These are phyloP conservation scores for Daubentonia madagascariensis DNA, from an alignment of 2,113 vertebrate genomes.

Conservation along the genomic window DNA sequence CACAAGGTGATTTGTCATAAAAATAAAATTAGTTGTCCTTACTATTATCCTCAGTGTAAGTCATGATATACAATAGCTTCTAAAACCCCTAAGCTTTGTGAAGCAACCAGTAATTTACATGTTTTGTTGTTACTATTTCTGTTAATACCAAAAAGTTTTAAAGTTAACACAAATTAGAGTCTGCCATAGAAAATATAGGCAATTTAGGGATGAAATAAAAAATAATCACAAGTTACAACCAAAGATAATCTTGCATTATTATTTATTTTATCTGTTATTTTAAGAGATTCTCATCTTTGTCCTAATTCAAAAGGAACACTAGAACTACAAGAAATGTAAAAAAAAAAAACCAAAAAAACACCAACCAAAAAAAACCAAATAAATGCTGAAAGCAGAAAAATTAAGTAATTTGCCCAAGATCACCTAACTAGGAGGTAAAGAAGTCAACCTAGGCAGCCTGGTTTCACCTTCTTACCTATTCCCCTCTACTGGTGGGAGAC, in stretches of 20 bases:
- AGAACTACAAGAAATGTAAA: background rate
- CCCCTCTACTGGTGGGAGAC: background rate
- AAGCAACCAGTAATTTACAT: conserved; percentile 50
- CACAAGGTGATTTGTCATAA: conserved; percentile 7
- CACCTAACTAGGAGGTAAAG: background rate
- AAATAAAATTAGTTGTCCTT: background rate
- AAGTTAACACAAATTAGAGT: conserved; percentile 66
- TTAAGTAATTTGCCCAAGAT: background rate
- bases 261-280: conserved; percentile 37
- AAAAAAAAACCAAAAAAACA: background rate
- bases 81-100: conserved; percentile 36
- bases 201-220: conserved; percentile 50
- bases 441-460: background rate
- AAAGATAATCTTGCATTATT: conserved; percentile 52
- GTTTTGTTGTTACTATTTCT: conserved; percentile 55
- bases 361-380: background rate
- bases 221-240: conserved; percentile 41
- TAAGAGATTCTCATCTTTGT: conserved; percentile 27
- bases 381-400: background rate
- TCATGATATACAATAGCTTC: background rate
- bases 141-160: conserved; percentile 48
- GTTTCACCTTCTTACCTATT: background rate
- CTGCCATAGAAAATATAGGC: conserved; percentile 37
- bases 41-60: background rate
- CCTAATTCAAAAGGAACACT: conserved; percentile 10